A percentile compares a stretch with the other conserved stretches of the same genome.
These are phyloP conservation scores for Tetragonula clypearis DNA, from an alignment of 1,140 invertebrate species.

Conservation along the genomic window DNA sequence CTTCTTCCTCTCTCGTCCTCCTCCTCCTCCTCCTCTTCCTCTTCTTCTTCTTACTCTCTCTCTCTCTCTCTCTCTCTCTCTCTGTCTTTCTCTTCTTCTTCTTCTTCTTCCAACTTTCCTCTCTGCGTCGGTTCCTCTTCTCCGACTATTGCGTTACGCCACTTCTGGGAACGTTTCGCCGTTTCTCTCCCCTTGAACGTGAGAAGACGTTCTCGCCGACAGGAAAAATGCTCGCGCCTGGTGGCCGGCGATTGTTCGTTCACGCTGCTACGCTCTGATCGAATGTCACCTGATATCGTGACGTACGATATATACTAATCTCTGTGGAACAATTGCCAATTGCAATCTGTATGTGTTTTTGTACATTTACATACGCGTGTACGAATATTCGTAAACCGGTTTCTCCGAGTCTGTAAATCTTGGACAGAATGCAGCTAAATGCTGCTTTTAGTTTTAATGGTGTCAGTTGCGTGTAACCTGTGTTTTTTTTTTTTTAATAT, in stretches of 20 bases:
- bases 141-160: conserved; percentile 47
- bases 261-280: neutral
- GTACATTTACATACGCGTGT: too few relatives aligned
- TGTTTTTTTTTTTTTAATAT: too few relatives aligned
- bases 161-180: conserved; percentile 17
- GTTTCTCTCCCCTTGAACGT: neutral
- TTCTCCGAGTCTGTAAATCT: too few relatives aligned
- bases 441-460: too few relatives aligned
- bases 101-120: too few relatives aligned
- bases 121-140: neutral
- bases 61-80: neutral
- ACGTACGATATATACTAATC: neutral
- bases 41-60: neutral
- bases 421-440: too few relatives aligned
- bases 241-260: neutral
- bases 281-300: neutral
- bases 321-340: neutral
- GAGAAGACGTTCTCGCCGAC: neutral
- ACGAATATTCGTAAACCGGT: too few relatives aligned
- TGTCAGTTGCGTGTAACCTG: too few relatives aligned
- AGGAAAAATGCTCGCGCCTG: neutral
- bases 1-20: conserved; percentile 3
- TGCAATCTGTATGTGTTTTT: neutral
- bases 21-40: neutral
- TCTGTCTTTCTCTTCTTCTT: neutral